Percentiles rank a stretch among this genome's conserved stretches.
These are phyloP conservation scores for Takifugu bimaculatus DNA, from an alignment of 2,113 vertebrate species.

Conservation along the genomic window DNA sequence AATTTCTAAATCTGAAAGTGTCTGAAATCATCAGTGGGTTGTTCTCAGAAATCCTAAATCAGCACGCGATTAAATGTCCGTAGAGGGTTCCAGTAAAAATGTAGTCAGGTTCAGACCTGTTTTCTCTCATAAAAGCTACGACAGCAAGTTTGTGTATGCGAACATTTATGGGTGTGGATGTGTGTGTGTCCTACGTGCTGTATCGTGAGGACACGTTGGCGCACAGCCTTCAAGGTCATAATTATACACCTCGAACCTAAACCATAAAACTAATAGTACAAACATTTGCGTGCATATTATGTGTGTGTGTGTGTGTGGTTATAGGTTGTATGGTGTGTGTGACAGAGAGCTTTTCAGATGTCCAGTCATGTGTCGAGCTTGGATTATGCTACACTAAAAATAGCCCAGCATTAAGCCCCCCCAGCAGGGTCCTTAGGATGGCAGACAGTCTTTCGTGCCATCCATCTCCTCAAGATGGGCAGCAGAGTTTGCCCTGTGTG, in stretches of 20 bases:
- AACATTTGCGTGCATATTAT: not conserved
- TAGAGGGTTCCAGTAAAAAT: not conserved
- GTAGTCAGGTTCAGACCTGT: slow-evolving; percentile 11
- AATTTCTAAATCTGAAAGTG: too few species aligned
- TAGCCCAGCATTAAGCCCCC: slow-evolving; percentile 40
- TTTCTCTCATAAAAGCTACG: not conserved
- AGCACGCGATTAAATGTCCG: too few species aligned
- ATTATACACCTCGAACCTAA: too few species aligned
- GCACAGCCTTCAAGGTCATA: too few species aligned
- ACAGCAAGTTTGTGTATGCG: too few species aligned
- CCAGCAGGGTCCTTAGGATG: slow-evolving; percentile 13
- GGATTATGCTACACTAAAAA: slow-evolving; percentile 45
- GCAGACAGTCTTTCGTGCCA: slow-evolving; percentile 20
- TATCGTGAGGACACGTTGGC: too few species aligned
- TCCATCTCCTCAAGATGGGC: slow-evolving; percentile 24
- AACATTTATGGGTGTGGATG: too few species aligned
- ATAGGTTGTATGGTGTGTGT: slow-evolving; percentile 1
- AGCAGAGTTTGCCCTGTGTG: slow-evolving; percentile 18
- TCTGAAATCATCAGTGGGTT: not conserved
- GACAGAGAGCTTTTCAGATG: slow-evolving; percentile 5
- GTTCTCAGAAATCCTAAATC: not conserved
- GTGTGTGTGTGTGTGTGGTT: slow-evolving; percentile 13
- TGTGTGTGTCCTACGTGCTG: too few species aligned
- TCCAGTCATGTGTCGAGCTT: slow-evolving; percentile 38
- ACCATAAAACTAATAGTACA: too few species aligned